phyloP scores from a whole-genome alignment of 1,140 invertebrate species.

The Drosophila prosaltans region DNA sequence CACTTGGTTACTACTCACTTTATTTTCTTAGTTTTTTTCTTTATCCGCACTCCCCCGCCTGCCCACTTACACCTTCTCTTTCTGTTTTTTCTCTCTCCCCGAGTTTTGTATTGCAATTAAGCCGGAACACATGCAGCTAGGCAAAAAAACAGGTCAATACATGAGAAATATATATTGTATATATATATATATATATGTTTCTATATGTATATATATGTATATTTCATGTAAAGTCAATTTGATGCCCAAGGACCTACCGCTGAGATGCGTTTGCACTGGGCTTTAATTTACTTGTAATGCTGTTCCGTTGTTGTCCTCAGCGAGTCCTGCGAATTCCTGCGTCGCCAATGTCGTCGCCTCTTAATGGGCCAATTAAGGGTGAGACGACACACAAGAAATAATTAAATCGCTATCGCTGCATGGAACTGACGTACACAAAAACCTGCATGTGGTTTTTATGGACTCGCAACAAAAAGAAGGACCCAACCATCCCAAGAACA shows the following conservation, averaged over 20 bases:
- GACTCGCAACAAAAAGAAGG: slow-evolving; percentile 1
- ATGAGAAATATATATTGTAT: slow-evolving; percentile 40
- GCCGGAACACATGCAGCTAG: slow-evolving; percentile 69
- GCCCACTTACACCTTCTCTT: background rate
- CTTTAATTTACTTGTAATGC: slow-evolving; percentile 63
- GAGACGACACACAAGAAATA: slow-evolving; percentile 82
- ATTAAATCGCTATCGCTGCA: slow-evolving; percentile 81
- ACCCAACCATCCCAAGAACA: background rate
- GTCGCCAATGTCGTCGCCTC: slow-evolving; percentile 41
- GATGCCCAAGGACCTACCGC: slow-evolving; percentile 57
- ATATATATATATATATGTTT: slow-evolving; percentile 17
- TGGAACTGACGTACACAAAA: slow-evolving; percentile 41
- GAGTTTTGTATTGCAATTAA: slow-evolving; percentile 65
- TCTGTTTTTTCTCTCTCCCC: background rate
- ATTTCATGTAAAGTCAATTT: slow-evolving; percentile 75
- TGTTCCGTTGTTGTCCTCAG: slow-evolving; percentile 35
- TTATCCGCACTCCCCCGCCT: background rate
- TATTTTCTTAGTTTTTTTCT: slow-evolving; percentile 7
- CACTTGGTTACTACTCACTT: slow-evolving; percentile 51
- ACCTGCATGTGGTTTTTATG: slow-evolving; percentile 26
- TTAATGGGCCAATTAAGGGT: slow-evolving; percentile 82
- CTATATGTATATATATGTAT: slow-evolving; percentile 52
- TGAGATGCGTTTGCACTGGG: slow-evolving; percentile 42
- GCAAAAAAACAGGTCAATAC: slow-evolving; percentile 64
- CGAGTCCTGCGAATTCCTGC: slow-evolving; percentile 18